A percentile compares a stretch with the other conserved stretches of the same genome.
Evolutionary conservation across 2,113 vertebrate genomes (phyloP).

Genomic region (Microcebus tavaratra): DNA sequence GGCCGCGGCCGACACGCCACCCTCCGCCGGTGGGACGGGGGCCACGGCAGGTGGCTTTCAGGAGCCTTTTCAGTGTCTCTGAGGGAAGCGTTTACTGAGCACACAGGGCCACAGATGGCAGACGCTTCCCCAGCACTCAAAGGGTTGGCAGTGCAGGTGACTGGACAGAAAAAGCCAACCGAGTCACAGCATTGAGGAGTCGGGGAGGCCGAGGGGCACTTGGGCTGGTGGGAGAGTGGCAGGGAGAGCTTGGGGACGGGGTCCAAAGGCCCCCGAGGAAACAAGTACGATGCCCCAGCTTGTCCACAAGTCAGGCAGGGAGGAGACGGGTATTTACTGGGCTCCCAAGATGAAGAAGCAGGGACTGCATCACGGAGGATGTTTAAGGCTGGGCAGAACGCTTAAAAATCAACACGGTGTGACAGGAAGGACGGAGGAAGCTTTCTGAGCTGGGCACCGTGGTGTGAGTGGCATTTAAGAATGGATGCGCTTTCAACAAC

Average conservation of each 20-base stretch:
- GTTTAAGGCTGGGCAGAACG: neutral
- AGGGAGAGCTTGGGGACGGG: neutral
- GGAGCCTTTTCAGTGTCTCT: neutral
- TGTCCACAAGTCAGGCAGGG: accelerated
- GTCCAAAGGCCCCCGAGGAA: accelerated
- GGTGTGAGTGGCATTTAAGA: accelerated
- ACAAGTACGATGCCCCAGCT: neutral
- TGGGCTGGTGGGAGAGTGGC: neutral
- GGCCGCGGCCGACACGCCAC: accelerated
- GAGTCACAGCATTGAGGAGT: neutral
- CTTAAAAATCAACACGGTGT: accelerated
- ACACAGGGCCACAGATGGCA: neutral
- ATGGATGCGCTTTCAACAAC: accelerated
- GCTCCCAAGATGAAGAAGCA: neutral
- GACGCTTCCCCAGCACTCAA: accelerated
- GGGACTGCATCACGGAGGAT: accelerated
- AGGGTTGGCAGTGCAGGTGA: neutral
- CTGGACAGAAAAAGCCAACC: accelerated
- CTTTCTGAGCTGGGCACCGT: accelerated
- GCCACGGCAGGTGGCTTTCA: no score
- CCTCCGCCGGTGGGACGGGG: no score
- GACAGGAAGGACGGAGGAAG: accelerated
- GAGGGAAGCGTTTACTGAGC: neutral
- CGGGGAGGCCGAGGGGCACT: accelerated
- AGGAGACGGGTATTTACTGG: accelerated